Conservation (phyloP, 1,140 invertebrate species). For the Bombus ignitus region DNA sequence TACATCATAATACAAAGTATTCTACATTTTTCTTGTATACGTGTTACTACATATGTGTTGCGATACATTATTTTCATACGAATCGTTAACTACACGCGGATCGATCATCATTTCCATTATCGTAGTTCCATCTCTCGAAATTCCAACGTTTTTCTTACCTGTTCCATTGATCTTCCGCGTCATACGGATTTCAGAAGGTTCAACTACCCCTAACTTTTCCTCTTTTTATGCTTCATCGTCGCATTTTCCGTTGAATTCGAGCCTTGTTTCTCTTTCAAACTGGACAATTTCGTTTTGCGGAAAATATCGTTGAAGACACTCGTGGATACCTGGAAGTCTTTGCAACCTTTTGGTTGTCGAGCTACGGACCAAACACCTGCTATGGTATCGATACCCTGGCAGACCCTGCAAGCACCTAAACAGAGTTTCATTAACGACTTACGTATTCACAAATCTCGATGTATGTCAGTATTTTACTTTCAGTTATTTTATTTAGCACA, state of each 20-base stretch:
- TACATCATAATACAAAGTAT: constrained; percentile 42
- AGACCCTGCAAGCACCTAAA: constrained; percentile 71
- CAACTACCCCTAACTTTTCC: neutral
- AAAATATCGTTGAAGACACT: constrained; percentile 71
- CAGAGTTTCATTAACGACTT: neutral
- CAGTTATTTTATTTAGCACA: neutral
- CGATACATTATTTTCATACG: neutral
- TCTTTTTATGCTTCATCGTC: constrained; percentile 15
- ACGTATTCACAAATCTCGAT: neutral
- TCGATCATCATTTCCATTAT: neutral
- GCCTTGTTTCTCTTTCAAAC: constrained; percentile 35
- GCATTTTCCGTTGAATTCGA: neutral
- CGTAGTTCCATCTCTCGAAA: neutral
- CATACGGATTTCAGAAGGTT: constrained; percentile 28
- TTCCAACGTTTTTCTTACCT: neutral
- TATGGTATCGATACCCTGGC: constrained; percentile 73
- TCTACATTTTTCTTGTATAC: constrained; percentile 11
- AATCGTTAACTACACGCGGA: neutral
- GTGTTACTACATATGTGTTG: neutral
- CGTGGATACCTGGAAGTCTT: constrained; percentile 68
- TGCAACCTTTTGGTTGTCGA: constrained; percentile 65
- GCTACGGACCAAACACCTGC: constrained; percentile 71
- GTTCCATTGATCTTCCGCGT: constrained; percentile 3
- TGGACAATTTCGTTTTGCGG: constrained; percentile 57
- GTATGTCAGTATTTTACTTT: neutral